Percentiles rank a stretch among this genome's conserved stretches.
phyloP scores from a whole-genome alignment of 2,113 vertebrate genomes.

The Accipiter cooperii region DNA sequence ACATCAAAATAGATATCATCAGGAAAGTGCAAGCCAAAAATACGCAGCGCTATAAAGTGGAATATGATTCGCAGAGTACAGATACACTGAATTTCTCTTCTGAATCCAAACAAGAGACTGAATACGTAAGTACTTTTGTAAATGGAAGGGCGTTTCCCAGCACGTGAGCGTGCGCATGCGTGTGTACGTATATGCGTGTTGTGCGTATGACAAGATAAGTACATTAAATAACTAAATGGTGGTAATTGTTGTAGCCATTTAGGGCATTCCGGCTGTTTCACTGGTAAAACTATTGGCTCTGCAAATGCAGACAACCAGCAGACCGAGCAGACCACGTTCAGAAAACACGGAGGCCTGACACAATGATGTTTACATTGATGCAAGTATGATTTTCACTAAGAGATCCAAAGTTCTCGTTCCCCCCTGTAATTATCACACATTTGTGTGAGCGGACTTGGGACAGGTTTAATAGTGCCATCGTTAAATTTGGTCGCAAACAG shows the following conservation, averaged over 20 bases:
- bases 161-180: fast-evolving
- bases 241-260: background rate
- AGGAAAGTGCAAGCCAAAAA: constrained; percentile 81
- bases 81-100: constrained; percentile 90
- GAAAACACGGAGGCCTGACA: fast-evolving
- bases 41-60: constrained; percentile 83
- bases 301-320: background rate
- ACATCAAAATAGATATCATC: constrained; percentile 81
- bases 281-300: background rate
- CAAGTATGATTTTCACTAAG: background rate
- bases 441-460: background rate
- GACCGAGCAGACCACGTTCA: background rate
- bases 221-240: background rate
- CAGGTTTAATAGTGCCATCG: background rate
- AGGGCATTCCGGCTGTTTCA: background rate
- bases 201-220: background rate
- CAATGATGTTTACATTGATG: background rate
- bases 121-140: constrained; percentile 82
- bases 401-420: background rate
- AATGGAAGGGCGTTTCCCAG: background rate
- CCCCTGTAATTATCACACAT: background rate
- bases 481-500: background rate
- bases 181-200: background rate
- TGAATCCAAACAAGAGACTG: constrained; percentile 84
- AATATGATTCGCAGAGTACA: constrained; percentile 77